Evolutionary conservation across 2,113 vertebrate genomes (phyloP).

Genomic region (Micromys minutus): DNA sequence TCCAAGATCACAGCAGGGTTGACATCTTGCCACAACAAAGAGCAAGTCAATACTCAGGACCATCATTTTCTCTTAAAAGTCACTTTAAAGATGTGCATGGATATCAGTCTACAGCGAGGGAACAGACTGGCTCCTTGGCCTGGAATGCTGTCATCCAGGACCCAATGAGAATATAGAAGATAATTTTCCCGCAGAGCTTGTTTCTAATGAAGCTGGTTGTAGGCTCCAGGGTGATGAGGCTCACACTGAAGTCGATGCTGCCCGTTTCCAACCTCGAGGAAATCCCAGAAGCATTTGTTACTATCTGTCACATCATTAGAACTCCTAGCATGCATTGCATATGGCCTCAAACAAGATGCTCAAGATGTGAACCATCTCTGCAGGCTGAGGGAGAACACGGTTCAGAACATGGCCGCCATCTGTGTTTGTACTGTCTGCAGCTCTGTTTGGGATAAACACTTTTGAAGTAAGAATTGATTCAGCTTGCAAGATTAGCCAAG

Average conservation of each 20-base stretch:
- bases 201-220: not conserved
- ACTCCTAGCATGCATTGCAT: not conserved
- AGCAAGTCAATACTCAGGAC: not conserved
- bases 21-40: not conserved
- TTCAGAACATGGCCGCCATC: conserved; percentile 68
- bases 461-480: conserved; percentile 75
- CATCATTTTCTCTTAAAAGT: not conserved
- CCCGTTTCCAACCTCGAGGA: not conserved
- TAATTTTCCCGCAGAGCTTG: not conserved
- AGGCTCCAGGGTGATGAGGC: not conserved
- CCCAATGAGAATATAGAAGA: not conserved
- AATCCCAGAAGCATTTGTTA: conserved; percentile 6
- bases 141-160: not conserved
- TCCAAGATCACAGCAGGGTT: not conserved
- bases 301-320: conserved; percentile 39
- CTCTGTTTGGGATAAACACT: conserved; percentile 78
- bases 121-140: not conserved
- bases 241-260: not conserved
- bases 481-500: conserved; percentile 70
- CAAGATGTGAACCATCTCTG: conserved; percentile 42
- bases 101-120: not conserved
- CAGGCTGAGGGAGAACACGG: conserved; percentile 58
- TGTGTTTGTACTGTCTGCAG: conserved; percentile 78
- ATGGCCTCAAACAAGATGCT: not conserved
- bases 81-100: not conserved